Conservation (phyloP, 1,140 invertebrate species). For the Bathynomus jamesi region DNA sequence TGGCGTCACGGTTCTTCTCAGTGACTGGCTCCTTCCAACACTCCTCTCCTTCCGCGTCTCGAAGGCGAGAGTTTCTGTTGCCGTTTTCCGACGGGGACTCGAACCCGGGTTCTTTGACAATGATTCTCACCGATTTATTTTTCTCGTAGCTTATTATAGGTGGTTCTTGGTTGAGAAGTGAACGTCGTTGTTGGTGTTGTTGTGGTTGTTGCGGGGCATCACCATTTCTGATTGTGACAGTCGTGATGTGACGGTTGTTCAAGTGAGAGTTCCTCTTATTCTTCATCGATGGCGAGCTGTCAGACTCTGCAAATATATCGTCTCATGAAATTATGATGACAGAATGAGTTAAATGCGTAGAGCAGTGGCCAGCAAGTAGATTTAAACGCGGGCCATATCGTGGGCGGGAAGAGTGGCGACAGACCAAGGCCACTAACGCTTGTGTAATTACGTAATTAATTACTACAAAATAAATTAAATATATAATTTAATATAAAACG, state of each 20-base stretch:
- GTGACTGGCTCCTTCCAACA: background rate
- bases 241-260: background rate
- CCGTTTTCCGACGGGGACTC: background rate
- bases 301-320: background rate
- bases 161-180: background rate
- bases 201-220: background rate
- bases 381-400: too few relatives aligned
- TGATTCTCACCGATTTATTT: background rate
- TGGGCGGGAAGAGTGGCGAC: too few relatives aligned
- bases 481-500: too few relatives aligned
- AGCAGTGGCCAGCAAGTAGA: too few relatives aligned
- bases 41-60: background rate
- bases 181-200: background rate
- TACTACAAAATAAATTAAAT: too few relatives aligned
- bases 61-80: background rate
- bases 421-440: too few relatives aligned
- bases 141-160: background rate
- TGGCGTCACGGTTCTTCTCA: background rate
- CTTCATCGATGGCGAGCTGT: background rate
- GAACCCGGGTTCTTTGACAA: background rate
- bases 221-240: background rate
- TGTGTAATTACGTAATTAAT: too few relatives aligned
- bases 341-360: too few relatives aligned
- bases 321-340: too few relatives aligned
- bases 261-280: background rate